phyloP scores from a whole-genome alignment of 2,113 vertebrate species.

The Scomber japonicus region DNA sequence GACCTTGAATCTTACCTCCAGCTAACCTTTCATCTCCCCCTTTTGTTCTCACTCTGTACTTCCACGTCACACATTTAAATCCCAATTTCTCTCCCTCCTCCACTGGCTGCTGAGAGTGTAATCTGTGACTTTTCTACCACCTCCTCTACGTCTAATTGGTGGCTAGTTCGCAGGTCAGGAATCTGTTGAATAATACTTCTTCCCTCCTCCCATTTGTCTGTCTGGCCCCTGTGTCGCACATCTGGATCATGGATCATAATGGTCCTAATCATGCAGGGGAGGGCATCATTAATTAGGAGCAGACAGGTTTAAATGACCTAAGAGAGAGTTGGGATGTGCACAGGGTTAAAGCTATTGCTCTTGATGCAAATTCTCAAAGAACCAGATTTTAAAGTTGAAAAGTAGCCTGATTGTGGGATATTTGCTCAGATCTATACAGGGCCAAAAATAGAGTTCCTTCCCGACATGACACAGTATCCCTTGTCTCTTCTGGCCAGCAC shows the following conservation, averaged over 20 bases:
- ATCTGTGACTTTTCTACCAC: conserved; percentile 27
- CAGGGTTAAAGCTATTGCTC: conserved; percentile 44
- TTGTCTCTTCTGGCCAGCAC: neutral
- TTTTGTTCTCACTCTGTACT: neutral
- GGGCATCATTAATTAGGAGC: conserved; percentile 65
- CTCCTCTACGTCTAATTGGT: conserved; percentile 33
- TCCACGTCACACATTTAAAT: neutral
- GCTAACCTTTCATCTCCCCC: conserved; percentile 15
- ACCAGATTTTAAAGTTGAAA: conserved; percentile 27
- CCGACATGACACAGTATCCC: conserved; percentile 59
- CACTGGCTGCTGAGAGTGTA: neutral
- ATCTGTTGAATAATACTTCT: conserved; percentile 36
- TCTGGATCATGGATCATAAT: conserved; percentile 48
- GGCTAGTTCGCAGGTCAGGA: conserved; percentile 55
- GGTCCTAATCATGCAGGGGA: conserved; percentile 60
- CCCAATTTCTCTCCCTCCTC: neutral
- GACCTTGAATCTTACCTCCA: conserved; percentile 68
- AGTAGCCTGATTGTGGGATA: conserved; percentile 4
- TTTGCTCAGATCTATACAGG: conserved; percentile 43
- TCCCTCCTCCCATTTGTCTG: conserved; percentile 28
- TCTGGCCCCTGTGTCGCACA: conserved; percentile 35
- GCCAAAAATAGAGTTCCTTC: conserved; percentile 63
- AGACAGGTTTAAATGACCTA: conserved; percentile 62
- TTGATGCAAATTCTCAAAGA: conserved; percentile 39
- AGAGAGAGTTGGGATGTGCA: conserved; percentile 26